Percentiles rank a stretch among this genome's conserved stretches.
Evolutionary conservation across 2,113 vertebrate species (phyloP).

Genomic region (Dolichallabes microphthalmus): DNA sequence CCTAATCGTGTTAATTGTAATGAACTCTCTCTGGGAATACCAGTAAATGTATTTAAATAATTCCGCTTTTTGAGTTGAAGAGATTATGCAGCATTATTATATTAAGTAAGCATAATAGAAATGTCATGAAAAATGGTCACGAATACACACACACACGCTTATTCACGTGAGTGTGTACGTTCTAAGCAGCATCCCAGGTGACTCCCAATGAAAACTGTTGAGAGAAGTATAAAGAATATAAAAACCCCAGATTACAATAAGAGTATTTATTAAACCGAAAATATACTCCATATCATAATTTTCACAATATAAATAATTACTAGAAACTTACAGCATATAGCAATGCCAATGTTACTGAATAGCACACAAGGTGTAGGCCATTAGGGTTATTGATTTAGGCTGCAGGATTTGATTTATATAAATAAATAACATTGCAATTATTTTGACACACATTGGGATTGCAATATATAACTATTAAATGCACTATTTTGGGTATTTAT

Average conservation of each 20-base stretch:
- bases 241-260: not conserved
- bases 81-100: slow-evolving; percentile 62
- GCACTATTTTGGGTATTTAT: no score
- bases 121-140: slow-evolving; percentile 66
- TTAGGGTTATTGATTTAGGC: not conserved
- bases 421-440: no score
- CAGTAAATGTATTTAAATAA: slow-evolving; percentile 78
- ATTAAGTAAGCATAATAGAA: slow-evolving; percentile 70
- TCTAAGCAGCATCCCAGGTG: not conserved
- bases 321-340: not conserved
- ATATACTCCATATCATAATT: not conserved
- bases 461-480: no score
- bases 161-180: not conserved
- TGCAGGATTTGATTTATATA: no score
- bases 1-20: slow-evolving; percentile 90
- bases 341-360: not conserved
- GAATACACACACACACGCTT: slow-evolving; percentile 55
- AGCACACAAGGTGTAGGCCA: not conserved
- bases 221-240: not conserved
- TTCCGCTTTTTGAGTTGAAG: slow-evolving; percentile 57
- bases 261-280: not conserved
- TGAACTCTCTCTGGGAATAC: slow-evolving; percentile 82
- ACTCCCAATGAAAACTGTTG: not conserved
- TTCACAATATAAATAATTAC: not conserved
- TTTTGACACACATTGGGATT: no score